Evolutionary conservation across 2,888 invertebrate genomes (phyloP).

Genomic region (Metacarcinus magister): DNA sequence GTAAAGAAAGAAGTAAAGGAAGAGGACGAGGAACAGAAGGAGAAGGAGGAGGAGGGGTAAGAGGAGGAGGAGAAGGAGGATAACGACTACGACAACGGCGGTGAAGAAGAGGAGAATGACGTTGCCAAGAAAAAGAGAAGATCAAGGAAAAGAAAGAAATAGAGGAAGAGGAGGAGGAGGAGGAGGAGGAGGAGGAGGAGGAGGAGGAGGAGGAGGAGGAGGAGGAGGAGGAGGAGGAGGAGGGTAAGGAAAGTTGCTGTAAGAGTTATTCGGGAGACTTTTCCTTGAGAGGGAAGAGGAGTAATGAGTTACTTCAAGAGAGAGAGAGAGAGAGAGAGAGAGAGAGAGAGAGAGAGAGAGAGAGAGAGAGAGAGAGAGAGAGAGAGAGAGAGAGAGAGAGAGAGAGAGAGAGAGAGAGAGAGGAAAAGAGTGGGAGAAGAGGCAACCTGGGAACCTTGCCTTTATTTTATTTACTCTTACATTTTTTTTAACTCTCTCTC

Average conservation of each 20-base stretch:
- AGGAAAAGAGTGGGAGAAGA: neutral
- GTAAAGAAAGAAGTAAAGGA: neutral
- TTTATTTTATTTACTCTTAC: slow-evolving; percentile 50
- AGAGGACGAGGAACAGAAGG: neutral
- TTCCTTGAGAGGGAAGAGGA: slow-evolving; percentile 11
- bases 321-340: slow-evolving; percentile 16
- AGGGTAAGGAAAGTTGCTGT: slow-evolving; percentile 12
- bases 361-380: neutral
- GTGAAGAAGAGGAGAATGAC: slow-evolving; percentile 15
- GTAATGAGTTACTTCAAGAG: slow-evolving; percentile 41
- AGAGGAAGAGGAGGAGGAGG: neutral
- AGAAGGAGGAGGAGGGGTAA: neutral
- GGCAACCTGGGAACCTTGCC: slow-evolving; percentile 13
- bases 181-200: neutral
- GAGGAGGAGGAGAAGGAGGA: neutral
- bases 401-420: slow-evolving; percentile 13
- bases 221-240: neutral
- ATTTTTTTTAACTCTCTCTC: neutral
- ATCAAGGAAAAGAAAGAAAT: slow-evolving; percentile 12
- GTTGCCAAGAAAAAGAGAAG: neutral
- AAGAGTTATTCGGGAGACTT: slow-evolving; percentile 34
- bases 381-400: slow-evolving; percentile 22
- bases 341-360: slow-evolving; percentile 2
- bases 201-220: neutral
- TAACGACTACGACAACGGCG: slow-evolving; percentile 17